Evolutionary conservation across 2,888 invertebrate species (phyloP).

Genomic region (Endotricha flammealis): DNA sequence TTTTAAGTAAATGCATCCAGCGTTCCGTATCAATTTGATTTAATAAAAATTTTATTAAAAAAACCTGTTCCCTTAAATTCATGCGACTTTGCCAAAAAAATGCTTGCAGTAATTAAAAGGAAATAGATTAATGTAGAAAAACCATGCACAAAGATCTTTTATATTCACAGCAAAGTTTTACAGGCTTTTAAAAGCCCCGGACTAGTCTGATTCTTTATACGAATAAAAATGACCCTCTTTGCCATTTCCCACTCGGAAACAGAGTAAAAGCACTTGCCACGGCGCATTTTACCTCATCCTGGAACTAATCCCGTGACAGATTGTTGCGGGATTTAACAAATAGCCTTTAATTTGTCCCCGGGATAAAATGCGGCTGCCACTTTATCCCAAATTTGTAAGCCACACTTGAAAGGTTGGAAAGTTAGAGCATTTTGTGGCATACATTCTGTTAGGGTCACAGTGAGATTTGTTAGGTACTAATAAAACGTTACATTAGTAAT

Average conservation of each 20-base stretch:
- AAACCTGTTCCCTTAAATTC: no score
- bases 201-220: not conserved
- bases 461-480: no score
- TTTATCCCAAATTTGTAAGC: conserved; percentile 4
- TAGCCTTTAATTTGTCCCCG: conserved; percentile 18
- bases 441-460: no score
- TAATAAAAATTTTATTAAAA: no score
- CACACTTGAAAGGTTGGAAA: not conserved
- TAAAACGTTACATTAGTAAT: no score
- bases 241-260: conserved; percentile 9
- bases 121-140: no score
- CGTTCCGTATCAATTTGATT: no score
- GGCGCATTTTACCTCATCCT: conserved; percentile 12
- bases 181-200: not conserved
- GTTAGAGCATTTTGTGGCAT: not conserved
- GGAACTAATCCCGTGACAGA: conserved; percentile 21
- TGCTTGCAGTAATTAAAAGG: no score
- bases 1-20: no score
- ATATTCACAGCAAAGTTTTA: not conserved
- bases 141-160: no score
- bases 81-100: no score
- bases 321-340: conserved; percentile 19
- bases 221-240: no score
- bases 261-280: conserved; percentile 6
- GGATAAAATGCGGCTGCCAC: conserved; percentile 17